phyloP scores from a whole-genome alignment of 2,113 vertebrate species.

The Poeciliopsis prolifica region DNA sequence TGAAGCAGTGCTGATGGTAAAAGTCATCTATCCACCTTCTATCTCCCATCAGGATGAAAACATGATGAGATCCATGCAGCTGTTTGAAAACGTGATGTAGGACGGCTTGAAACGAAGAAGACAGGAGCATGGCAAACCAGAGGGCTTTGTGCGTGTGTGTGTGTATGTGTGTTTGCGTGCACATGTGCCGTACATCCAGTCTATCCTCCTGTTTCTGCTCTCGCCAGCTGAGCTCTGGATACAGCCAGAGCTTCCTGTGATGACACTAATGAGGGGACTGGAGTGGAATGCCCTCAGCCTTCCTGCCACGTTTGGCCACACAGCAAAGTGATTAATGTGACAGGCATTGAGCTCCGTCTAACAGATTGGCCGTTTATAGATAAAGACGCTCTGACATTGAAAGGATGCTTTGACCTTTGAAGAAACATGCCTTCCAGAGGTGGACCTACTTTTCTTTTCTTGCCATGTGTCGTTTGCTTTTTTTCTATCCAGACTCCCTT shows the following conservation, averaged over 20 bases:
- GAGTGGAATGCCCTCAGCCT: constrained; percentile 27
- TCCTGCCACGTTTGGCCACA: constrained; percentile 23
- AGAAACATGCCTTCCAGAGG: constrained; percentile 49
- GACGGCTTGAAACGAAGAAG: constrained; percentile 12
- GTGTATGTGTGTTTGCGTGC: background rate
- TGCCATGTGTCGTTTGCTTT: fast-evolving
- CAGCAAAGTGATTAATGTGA: constrained; percentile 31
- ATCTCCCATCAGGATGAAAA: constrained; percentile 87
- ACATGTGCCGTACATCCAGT: constrained; percentile 39
- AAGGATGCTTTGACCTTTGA: constrained; percentile 40
- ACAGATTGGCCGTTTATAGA: constrained; percentile 27
- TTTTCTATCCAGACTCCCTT: constrained; percentile 43
- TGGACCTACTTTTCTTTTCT: constrained; percentile 2
- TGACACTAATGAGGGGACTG: constrained; percentile 36
- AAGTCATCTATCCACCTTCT: constrained; percentile 8
- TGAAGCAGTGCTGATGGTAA: no score
- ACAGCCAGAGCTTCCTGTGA: constrained; percentile 16
- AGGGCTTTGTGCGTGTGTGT: constrained; percentile 49
- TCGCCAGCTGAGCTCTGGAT: constrained; percentile 33
- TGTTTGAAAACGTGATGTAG: constrained; percentile 98
- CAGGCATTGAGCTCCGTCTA: constrained; percentile 13
- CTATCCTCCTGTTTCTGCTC: constrained; percentile 32
- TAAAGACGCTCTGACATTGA: constrained; percentile 23
- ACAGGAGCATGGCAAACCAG: constrained; percentile 22
- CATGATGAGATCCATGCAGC: constrained; percentile 97